Percentiles rank a stretch among this genome's conserved stretches.
Evolutionary conservation across 2,888 invertebrate genomes (phyloP).

Genomic region (Archips crataeganus): DNA sequence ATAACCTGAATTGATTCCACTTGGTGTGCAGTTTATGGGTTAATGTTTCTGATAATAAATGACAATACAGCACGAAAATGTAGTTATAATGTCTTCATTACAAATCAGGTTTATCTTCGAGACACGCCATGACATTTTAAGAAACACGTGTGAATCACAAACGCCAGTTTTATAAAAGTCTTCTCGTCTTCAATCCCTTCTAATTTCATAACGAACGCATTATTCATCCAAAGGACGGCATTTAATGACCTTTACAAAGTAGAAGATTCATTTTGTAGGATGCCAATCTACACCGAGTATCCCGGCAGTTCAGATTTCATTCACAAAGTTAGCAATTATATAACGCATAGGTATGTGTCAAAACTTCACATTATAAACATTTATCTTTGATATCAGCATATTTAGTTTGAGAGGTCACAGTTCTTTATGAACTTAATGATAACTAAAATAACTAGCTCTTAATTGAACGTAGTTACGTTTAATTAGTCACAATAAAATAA

Average conservation of each 20-base stretch:
- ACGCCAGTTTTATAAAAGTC: no score
- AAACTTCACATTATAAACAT: no score
- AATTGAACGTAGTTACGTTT: no score
- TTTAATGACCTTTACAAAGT: no score
- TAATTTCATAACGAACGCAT: not conserved
- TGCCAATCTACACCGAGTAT: not conserved
- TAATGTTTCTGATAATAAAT: not conserved
- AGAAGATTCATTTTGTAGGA: no score
- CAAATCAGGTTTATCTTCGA: not conserved
- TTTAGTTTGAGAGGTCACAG: no score
- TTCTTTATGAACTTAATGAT: not conserved
- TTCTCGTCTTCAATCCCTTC: not conserved
- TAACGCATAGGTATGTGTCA: no score
- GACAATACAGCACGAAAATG: not conserved
- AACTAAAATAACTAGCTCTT: not conserved
- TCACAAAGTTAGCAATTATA: not conserved
- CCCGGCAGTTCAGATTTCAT: not conserved
- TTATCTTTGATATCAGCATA: no score
- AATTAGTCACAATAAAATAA: not conserved
- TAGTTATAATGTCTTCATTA: not conserved
- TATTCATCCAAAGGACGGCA: not conserved
- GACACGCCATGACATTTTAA: no score
- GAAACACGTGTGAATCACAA: no score
- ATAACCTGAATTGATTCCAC: constrained; percentile 44
- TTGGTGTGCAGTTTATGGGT: constrained; percentile 11